These are phyloP conservation scores for Mayetiola destructor DNA, from an alignment of 2,888 invertebrate genomes.

Conservation along the genomic window DNA sequence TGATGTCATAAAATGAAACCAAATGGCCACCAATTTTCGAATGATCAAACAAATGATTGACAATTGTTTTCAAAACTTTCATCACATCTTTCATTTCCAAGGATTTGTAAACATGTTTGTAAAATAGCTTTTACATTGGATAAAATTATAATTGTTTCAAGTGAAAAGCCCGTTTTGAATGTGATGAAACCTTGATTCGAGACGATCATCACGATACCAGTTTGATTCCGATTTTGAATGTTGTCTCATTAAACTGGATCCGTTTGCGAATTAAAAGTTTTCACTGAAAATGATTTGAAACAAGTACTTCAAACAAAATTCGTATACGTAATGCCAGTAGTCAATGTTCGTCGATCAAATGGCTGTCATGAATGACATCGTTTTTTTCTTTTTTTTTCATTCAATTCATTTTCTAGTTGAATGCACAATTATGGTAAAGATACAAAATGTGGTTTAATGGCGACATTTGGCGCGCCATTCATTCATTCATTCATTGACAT, in stretches of 20 bases:
- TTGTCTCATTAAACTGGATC: no score
- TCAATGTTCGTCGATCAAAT: no score
- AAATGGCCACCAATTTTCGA: background rate
- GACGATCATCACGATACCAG: no score
- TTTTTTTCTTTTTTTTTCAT: background rate
- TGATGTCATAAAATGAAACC: background rate
- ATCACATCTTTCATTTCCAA: background rate
- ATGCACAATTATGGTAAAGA: no score
- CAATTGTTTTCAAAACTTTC: background rate
- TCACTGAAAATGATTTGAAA: no score
- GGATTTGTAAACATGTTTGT: background rate
- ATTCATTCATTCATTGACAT: slow-evolving; percentile 8
- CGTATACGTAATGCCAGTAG: background rate
- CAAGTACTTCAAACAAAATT: background rate
- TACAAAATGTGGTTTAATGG: background rate
- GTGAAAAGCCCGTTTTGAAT: background rate
- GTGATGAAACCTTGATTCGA: background rate
- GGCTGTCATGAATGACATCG: background rate
- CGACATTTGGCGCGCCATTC: background rate
- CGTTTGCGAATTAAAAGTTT: no score
- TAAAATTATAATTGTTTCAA: background rate
- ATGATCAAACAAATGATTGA: no score
- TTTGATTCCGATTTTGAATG: no score
- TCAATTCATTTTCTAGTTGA: background rate
- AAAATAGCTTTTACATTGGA: background rate